phyloP scores from a whole-genome alignment of 2,113 vertebrate genomes.

The Lota lota region DNA sequence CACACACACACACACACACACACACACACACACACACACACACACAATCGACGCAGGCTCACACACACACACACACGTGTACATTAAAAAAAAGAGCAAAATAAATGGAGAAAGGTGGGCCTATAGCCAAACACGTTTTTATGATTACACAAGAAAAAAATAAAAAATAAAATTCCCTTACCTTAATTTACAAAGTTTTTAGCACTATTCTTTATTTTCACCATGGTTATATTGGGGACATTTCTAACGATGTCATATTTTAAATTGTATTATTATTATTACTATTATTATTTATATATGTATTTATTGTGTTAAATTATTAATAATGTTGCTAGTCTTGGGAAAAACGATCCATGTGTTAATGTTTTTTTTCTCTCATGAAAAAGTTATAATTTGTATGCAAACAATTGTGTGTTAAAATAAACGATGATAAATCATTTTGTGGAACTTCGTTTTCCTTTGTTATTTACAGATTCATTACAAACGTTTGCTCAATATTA shows the following conservation, averaged over 20 bases:
- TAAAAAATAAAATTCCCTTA: background rate
- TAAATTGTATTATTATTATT: slow-evolving; percentile 17
- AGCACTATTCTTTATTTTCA: background rate
- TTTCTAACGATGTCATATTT: slow-evolving; percentile 31
- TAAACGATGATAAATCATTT: slow-evolving; percentile 52
- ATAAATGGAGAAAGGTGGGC: background rate
- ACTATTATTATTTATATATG: slow-evolving; percentile 57
- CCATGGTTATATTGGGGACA: background rate
- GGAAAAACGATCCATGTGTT: slow-evolving; percentile 54
- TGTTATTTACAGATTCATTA: background rate
- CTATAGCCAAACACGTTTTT: slow-evolving; percentile 19
- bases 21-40: slow-evolving; percentile 22
- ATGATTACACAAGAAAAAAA: slow-evolving; percentile 1
- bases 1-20: slow-evolving; percentile 15
- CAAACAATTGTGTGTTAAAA: slow-evolving; percentile 67
- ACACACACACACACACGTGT: slow-evolving; percentile 1
- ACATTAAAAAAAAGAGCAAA: background rate
- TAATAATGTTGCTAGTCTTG: slow-evolving; percentile 57
- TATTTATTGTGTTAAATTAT: slow-evolving; percentile 65
- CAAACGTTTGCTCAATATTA: background rate
- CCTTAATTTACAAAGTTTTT: too few species aligned
- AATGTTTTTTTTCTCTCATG: slow-evolving; percentile 35
- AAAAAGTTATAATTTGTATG: slow-evolving; percentile 68
- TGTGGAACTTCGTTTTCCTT: slow-evolving; percentile 23
- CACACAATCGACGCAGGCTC: slow-evolving; percentile 7